These are phyloP conservation scores for Drosophila neotestacea DNA, from an alignment of 2,888 invertebrate species.

Conservation along the genomic window DNA sequence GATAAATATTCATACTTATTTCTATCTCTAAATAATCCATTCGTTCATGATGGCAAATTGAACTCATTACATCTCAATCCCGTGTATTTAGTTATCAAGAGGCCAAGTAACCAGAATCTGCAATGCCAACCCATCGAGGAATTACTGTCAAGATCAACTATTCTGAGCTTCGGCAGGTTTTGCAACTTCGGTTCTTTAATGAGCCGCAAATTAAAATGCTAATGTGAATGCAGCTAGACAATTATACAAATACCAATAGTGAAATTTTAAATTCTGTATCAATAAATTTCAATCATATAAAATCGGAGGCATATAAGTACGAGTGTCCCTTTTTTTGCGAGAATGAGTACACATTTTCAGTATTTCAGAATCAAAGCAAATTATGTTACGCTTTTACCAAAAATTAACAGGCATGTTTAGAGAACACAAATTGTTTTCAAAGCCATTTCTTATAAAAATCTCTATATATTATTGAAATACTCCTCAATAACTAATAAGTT, in stretches of 20 bases:
- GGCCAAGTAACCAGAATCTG: neutral
- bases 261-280: neutral
- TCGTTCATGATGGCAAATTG: neutral
- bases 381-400: too few species aligned
- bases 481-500: too few species aligned
- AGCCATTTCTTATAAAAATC: too few species aligned
- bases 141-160: neutral
- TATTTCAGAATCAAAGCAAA: too few species aligned
- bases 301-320: too few species aligned
- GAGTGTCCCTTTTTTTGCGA: too few species aligned
- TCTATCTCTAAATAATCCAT: neutral
- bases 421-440: too few species aligned
- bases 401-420: too few species aligned
- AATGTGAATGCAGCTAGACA: neutral
- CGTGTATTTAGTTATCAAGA: neutral
- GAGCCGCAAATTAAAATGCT: neutral
- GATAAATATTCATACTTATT: neutral
- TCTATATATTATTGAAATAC: too few species aligned
- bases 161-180: neutral
- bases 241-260: neutral
- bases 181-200: neutral
- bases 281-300: neutral
- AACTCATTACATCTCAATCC: neutral
- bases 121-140: neutral
- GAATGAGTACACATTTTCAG: too few species aligned